Evolutionary conservation across 2,113 vertebrate genomes (phyloP).

Genomic region (Chroicocephalus ridibundus): DNA sequence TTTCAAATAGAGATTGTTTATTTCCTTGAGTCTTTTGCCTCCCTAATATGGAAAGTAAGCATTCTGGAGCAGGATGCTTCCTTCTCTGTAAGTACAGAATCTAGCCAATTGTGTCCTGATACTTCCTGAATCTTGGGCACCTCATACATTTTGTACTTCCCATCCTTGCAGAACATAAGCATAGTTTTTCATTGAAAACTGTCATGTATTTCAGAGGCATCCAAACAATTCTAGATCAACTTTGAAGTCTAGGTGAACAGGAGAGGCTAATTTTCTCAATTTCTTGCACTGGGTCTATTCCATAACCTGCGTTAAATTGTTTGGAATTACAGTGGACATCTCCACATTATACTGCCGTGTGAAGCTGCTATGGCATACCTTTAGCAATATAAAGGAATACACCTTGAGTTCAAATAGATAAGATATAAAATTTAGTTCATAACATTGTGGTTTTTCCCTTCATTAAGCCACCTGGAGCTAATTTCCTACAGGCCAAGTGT

Average conservation of each 20-base stretch:
- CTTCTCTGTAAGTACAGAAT: background rate
- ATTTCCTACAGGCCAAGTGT: background rate
- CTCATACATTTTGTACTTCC: background rate
- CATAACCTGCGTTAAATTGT: background rate
- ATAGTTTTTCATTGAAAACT: background rate
- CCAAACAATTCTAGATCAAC: background rate
- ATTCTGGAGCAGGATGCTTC: background rate
- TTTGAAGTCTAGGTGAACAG: background rate
- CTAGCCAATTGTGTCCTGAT: background rate
- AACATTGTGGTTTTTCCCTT: background rate
- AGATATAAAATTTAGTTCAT: background rate
- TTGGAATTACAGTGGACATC: background rate
- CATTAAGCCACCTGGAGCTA: background rate
- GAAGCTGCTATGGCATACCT: background rate
- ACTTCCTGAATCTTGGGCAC: background rate
- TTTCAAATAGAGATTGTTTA: background rate
- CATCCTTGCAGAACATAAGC: background rate
- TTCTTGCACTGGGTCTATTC: background rate
- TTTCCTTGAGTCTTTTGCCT: background rate
- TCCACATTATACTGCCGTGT: background rate
- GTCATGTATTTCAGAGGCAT: background rate
- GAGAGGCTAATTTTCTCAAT: background rate
- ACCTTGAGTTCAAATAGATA: background rate
- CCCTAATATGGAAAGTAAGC: background rate
- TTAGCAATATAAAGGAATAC: background rate